Evolutionary conservation across 2,888 invertebrate species (phyloP), one percentile per base, ranked within the genome.

Genomic region (Euplexia lucipara): DNA sequence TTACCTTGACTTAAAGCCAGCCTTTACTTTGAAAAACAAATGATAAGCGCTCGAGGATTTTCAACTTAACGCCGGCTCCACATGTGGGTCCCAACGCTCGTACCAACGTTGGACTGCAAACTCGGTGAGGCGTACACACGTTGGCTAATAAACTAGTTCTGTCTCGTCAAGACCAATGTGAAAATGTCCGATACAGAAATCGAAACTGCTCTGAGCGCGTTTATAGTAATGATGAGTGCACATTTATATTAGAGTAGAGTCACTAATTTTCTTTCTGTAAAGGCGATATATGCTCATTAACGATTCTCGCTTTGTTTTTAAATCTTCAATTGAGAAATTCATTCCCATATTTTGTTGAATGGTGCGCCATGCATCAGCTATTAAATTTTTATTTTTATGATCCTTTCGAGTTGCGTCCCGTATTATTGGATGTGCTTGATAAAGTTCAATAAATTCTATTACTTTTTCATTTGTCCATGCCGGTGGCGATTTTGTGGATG

Each of bases 311-410:
- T 68, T 70, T 52, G 56, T 71, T 53, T 68, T 68, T 39, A 44
- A 68, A 45, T 60, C 54, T 63, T 56, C 35, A 35, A 47, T 37
- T 20, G 45, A 26, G 16, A 12, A 45, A 45, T 2, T 35, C 44
- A 54, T 54, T 54, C 54, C 42, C 32, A 54, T 54, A 44, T 32
- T 44, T 1, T 44, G 32, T 54, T 54, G 54, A 14, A 64, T 70
- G 51, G 59, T 60, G 51, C 62, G 54, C 70, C 74, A 74, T 61
- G 61, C 70, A 67, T 74, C 74, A 56, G 70, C 70, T 64, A 65
- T 6, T 60, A 67, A 53, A 67, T 74, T 74, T 70, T 67, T 74
- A 64, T 67, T 75, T 71, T 66, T 71, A 69, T 75, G 60, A 67
- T 60, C 47, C 60, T 65, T 68, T 48, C 57, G 66, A 66, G 62